A percentile compares a stretch with the other conserved stretches of the same genome.
Conservation (phyloP, 1,140 invertebrate species). For the Listronotus bonariensis region DNA sequence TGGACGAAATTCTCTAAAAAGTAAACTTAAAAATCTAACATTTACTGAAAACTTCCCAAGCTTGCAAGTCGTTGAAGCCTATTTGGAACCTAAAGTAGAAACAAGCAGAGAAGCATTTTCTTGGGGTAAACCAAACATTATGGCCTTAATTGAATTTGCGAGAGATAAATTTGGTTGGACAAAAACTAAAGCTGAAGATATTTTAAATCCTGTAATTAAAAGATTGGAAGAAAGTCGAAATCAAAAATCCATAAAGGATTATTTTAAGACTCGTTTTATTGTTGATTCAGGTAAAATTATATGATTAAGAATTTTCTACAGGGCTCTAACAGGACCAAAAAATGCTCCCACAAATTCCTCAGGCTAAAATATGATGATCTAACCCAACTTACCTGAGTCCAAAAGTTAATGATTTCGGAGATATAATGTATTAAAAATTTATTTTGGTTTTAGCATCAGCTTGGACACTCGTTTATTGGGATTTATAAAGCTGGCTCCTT, state of each 20-base stretch:
- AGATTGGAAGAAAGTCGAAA: conserved; percentile 68
- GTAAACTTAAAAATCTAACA: conserved; percentile 78
- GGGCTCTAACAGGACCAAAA: no score
- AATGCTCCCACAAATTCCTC: no score
- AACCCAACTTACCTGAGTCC: no score
- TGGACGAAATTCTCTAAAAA: conserved; percentile 67
- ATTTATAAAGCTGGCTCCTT: no score
- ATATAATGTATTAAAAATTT: no score
- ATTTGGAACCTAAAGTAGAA: conserved; percentile 87
- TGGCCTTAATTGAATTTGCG: conserved; percentile 76
- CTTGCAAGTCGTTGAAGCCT: conserved; percentile 84
- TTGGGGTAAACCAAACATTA: conserved; percentile 86
- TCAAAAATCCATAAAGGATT: conserved; percentile 74
- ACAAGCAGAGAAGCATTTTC: conserved; percentile 82
- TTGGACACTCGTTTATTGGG: no score
- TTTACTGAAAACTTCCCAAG: conserved; percentile 71
- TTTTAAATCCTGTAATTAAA: conserved; percentile 84
- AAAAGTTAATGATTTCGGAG: no score
- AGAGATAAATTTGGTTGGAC: conserved; percentile 89
- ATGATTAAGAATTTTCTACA: no score
- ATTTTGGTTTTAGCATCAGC: no score
- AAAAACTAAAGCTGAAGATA: conserved; percentile 80
- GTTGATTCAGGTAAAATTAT: conserved; percentile 49
- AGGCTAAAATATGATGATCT: no score
- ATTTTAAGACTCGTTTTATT: conserved; percentile 67